Evolutionary conservation across 2,113 vertebrate genomes (phyloP), one percentile per base, ranked within the genome.

Genomic region (Prietella phreatophila): DNA sequence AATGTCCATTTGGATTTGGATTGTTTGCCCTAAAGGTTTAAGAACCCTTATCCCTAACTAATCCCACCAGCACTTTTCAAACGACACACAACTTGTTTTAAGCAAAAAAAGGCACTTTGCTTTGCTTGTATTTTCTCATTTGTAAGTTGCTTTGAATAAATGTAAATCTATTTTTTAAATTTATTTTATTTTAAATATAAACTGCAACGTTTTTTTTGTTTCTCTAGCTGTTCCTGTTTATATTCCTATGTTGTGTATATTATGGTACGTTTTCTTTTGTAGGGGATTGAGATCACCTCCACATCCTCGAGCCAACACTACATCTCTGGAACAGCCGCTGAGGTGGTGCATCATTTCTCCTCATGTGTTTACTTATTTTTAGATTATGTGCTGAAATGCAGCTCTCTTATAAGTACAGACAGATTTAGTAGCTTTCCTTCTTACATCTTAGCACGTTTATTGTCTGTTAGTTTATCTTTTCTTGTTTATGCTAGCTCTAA

Each of bases 251-350:
- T 50, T 42, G 1, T 85, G 30, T 58, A 83, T n/a, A n/a, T 15
- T 78, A 50, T n/a, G 6, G 2, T 78, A 53, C 25, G 30, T 3
- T 58, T 56, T 55, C 56, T 85, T 61, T 89, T 83, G 85, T 5
- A 98, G 97, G 96, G 96, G 55, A 95, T 99, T 0, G 94, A 97
- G 92, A 96, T 99, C 91, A 94, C 96, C 0, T 97, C 97, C 90
- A 97, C 95, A 10, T 93, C 94, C 91, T 97, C 95, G 90, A 95
- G 95, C 90, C 96, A 96, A 87, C 98, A 99, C 93, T 97, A 96
- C 0, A 94, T 99, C 92, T 96, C 96, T 0, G 94, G 88, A 0
- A 92, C 95, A 30, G 88, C 91, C 4, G 55, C 92, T 0, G 94
- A 97, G 97, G 98, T 85, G 84, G 14, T 7, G 47, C 58, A 61